These are phyloP conservation scores for Ennomos quercinarius DNA, from an alignment of 2,888 invertebrate species.

Conservation along the genomic window DNA sequence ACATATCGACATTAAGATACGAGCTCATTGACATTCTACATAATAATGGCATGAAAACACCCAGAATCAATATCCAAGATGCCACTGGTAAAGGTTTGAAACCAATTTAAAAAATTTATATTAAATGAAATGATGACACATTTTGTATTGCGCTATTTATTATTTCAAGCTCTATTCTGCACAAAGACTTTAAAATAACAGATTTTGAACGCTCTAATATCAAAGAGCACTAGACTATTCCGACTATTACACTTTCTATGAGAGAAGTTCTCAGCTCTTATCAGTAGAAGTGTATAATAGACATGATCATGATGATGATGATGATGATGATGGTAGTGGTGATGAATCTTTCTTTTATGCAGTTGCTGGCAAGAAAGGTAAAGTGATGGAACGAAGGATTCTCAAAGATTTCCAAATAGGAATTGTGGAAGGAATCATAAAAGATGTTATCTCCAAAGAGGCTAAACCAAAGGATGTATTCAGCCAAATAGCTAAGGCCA, in stretches of 20 bases:
- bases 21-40: conserved; percentile 96
- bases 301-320: too few relatives aligned
- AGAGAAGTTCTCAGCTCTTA: too few relatives aligned
- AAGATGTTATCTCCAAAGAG: conserved; percentile 88
- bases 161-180: too few relatives aligned
- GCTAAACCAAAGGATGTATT: conserved; percentile 92
- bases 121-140: too few relatives aligned
- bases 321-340: too few relatives aligned
- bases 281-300: too few relatives aligned
- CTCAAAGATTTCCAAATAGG: conserved; percentile 96
- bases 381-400: conserved; percentile 94
- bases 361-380: conserved; percentile 93
- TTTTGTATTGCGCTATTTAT: too few relatives aligned
- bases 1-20: conserved; percentile 97
- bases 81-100: conserved; percentile 77
- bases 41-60: conserved; percentile 95
- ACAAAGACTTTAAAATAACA: too few relatives aligned
- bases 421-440: conserved; percentile 92
- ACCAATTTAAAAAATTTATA: too few relatives aligned
- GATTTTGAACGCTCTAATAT: too few relatives aligned
- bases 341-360: conserved; percentile 48
- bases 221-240: too few relatives aligned
- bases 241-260: too few relatives aligned
- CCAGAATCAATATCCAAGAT: conserved; percentile 88
- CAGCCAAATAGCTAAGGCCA: conserved; percentile 92